A percentile compares a stretch with the other conserved stretches of the same genome.
phyloP scores from a whole-genome alignment of 2,888 invertebrate genomes.

The Limnephilus auricula region DNA sequence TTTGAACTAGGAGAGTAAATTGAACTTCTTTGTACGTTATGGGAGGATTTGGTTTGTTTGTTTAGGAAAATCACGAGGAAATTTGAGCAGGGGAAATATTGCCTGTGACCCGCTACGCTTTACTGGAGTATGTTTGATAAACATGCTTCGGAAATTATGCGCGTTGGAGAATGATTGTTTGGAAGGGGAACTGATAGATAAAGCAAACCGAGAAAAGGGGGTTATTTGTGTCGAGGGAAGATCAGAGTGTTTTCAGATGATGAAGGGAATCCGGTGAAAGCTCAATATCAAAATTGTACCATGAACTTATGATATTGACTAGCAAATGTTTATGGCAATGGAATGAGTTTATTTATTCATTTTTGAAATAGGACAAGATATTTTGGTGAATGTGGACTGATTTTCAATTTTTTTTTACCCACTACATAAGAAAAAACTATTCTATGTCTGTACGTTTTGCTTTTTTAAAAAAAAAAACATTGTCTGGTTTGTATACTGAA shows the following conservation, averaged over 20 bases:
- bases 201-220: conserved; percentile 2
- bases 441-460: too few species aligned
- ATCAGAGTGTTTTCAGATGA: neutral
- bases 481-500: too few species aligned
- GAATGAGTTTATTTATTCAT: neutral
- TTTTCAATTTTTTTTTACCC: too few species aligned
- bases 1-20: conserved; percentile 23
- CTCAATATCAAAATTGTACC: neutral
- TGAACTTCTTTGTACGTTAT: conserved; percentile 14
- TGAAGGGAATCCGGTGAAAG: neutral
- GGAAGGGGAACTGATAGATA: conserved; percentile 7
- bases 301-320: neutral
- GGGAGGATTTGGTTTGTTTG: conserved; percentile 20
- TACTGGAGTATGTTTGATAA: conserved; percentile 20
- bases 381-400: neutral
- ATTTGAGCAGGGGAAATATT: conserved; percentile 6
- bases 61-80: conserved; percentile 40
- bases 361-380: neutral
- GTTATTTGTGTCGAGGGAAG: neutral
- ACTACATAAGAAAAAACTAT: too few species aligned
- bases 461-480: too few species aligned
- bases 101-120: neutral
- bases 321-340: neutral
- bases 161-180: conserved; percentile 1
- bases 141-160: conserved; percentile 16